Evolutionary conservation across 2,113 vertebrate species (phyloP).

Genomic region (Pholis gunnellus): DNA sequence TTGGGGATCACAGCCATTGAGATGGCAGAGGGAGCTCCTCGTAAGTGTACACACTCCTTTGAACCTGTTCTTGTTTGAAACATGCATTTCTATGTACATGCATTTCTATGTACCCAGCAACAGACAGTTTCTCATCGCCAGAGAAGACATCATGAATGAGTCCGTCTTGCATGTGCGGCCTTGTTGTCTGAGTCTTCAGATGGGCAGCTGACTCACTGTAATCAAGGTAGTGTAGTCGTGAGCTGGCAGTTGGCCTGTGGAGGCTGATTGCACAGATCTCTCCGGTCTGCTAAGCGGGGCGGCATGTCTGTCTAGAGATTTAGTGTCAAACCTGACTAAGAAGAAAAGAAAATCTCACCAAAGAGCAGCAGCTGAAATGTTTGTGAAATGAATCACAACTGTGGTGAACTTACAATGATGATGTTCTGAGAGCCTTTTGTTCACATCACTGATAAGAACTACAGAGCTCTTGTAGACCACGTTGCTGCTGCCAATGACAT

Average conservation of each 20-base stretch:
- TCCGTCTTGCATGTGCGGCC: conserved; percentile 50
- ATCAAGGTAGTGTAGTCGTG: conserved; percentile 74
- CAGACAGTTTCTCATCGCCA: conserved; percentile 10
- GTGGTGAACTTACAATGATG: not conserved
- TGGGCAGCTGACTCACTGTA: conserved; percentile 76
- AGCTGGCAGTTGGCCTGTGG: conserved; percentile 72
- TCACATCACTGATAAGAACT: not conserved
- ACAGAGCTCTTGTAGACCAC: not conserved
- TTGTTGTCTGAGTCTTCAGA: conserved; percentile 68
- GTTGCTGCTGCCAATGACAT: conserved; percentile 26
- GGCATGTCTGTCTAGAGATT: conserved; percentile 49
- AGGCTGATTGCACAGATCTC: conserved; percentile 63
- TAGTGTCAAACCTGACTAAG: conserved; percentile 33
- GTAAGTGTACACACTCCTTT: conserved; percentile 82
- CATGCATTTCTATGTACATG: not conserved
- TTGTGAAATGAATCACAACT: not conserved
- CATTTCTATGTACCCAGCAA: not conserved
- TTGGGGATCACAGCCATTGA: conserved; percentile 95
- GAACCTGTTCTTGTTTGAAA: conserved; percentile 11
- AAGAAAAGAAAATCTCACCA: conserved; percentile 25
- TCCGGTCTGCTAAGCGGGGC: conserved; percentile 33
- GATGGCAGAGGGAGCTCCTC: conserved; percentile 95
- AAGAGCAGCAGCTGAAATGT: conserved; percentile 9
- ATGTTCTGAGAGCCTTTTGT: conserved; percentile 9
- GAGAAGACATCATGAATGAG: conserved; percentile 63